Percentiles rank a stretch among this genome's conserved stretches.
Evolutionary conservation across 2,113 vertebrate species (phyloP).

Genomic region (Delphinapterus leucas): DNA sequence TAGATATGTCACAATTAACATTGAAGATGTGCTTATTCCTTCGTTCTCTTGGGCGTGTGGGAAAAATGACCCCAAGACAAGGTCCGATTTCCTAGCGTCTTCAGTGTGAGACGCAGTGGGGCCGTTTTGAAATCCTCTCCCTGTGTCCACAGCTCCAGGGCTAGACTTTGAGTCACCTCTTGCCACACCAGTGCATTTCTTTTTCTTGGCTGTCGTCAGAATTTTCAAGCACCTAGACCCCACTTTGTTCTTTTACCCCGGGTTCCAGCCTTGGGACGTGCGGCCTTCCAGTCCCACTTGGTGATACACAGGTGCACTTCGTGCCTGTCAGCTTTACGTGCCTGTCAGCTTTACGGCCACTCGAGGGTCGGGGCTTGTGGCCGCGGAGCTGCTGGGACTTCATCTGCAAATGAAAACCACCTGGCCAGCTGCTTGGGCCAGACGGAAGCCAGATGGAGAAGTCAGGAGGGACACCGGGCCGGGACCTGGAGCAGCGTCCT

Average conservation of each 20-base stretch:
- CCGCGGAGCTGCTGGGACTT: not conserved
- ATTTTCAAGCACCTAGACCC: not conserved
- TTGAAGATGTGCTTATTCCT: not conserved
- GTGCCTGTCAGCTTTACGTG: not conserved
- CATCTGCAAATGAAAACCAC: constrained; percentile 50
- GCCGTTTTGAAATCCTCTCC: not conserved
- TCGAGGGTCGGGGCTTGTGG: not conserved
- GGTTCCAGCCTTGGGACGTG: not conserved
- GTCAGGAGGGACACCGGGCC: not conserved
- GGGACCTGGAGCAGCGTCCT: accelerated
- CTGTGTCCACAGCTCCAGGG: not conserved
- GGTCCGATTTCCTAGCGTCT: accelerated
- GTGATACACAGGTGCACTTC: not conserved
- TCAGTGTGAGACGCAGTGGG: not conserved
- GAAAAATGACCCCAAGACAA: accelerated
- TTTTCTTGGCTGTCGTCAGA: not conserved
- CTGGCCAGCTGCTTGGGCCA: not conserved
- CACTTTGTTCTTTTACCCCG: not conserved
- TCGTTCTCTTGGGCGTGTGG: not conserved
- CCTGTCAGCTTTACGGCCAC: not conserved
- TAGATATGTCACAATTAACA: accelerated
- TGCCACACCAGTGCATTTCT: not conserved
- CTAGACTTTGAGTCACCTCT: not conserved
- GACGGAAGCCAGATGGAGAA: constrained; percentile 39
- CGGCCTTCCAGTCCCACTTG: not conserved